phyloP scores from a whole-genome alignment of 2,113 vertebrate species.

The Corydoras sp. region DNA sequence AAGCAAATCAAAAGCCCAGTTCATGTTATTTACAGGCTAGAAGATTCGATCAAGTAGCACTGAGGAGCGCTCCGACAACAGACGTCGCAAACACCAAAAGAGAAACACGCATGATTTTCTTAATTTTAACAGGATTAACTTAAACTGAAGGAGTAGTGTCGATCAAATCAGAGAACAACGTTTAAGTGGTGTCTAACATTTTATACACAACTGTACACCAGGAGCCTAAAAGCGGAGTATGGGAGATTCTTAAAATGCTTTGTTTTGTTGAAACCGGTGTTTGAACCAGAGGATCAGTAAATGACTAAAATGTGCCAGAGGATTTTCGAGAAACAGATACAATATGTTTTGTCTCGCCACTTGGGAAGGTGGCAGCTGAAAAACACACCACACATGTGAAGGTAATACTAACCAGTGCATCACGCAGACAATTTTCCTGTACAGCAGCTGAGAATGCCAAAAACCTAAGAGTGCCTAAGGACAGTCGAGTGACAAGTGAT shows the following conservation, averaged over 20 bases:
- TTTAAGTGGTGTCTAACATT: neutral
- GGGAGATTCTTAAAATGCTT: neutral
- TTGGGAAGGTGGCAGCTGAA: too few species aligned
- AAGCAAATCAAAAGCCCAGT: conserved; percentile 62
- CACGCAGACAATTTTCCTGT: conserved; percentile 1
- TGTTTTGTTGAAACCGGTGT: neutral
- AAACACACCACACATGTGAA: too few species aligned
- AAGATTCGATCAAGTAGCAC: conserved; percentile 57
- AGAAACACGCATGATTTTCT: conserved; percentile 33
- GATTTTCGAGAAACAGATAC: too few species aligned
- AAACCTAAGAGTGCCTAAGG: neutral
- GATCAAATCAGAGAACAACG: too few species aligned
- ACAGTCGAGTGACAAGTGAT: neutral
- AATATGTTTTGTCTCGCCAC: too few species aligned
- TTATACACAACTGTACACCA: conserved; percentile 16
- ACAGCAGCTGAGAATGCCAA: conserved; percentile 18
- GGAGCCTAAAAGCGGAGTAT: neutral
- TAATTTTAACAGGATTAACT: too few species aligned
- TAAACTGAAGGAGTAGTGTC: too few species aligned
- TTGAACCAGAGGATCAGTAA: too few species aligned
- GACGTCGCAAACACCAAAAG: conserved; percentile 39
- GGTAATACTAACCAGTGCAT: conserved; percentile 14
- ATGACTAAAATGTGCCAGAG: too few species aligned
- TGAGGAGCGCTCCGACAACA: conserved; percentile 53
- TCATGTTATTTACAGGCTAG: conserved; percentile 71